A percentile compares a stretch with the other conserved stretches of the same genome.
Conservation (phyloP, 2,797 vertebrate genomes). For the Pogoniulus pusillus region DNA sequence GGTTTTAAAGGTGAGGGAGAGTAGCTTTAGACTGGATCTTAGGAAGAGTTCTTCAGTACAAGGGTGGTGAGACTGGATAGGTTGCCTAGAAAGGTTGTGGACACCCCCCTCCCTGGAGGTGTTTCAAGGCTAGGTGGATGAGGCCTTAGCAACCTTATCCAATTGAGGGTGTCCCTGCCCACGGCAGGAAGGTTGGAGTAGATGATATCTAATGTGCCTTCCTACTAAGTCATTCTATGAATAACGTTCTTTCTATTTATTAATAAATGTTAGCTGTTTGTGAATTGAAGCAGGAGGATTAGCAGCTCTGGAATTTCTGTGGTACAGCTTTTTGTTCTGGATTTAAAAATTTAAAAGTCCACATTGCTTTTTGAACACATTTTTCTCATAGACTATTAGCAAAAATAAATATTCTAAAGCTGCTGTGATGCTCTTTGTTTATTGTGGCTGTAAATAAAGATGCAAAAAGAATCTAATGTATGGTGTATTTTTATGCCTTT, state of each 20-base stretch:
- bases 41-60: no score
- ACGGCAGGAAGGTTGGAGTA: no score
- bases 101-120: no score
- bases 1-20: no score
- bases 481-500: conserved; percentile 66
- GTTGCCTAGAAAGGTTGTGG: no score
- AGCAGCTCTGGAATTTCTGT: not conserved
- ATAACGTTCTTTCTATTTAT: not conserved
- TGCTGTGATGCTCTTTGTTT: not conserved
- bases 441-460: not conserved
- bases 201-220: no score
- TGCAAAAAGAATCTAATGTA: conserved; percentile 45
- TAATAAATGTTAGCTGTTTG: not conserved
- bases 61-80: no score
- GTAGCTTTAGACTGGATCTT: no score
- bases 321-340: not conserved
- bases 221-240: no score
- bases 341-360: not conserved
- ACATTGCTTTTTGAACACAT: not conserved
- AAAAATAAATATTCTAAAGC: not conserved
- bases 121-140: no score
- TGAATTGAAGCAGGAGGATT: fast-evolving
- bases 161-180: no score
- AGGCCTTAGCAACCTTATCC: no score
- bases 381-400: not conserved